Evolutionary conservation across 2,113 vertebrate species (phyloP), one percentile per base, ranked within the genome.

Genomic region (Sapayoa aenigma): DNA sequence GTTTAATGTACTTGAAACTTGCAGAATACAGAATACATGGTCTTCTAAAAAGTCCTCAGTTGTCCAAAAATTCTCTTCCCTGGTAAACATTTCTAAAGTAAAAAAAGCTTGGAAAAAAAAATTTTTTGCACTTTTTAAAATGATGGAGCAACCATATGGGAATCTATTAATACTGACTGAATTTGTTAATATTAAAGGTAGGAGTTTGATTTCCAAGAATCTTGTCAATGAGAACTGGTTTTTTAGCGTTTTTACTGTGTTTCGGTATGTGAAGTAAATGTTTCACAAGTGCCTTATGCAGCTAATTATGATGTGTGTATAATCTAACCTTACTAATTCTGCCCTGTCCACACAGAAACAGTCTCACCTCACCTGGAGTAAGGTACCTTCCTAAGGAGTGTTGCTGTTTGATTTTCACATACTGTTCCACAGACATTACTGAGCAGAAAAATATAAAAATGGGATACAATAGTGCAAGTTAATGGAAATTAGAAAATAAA

Each of bases 271-370:
- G 15, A 56, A 53, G 18, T 21, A 12, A 44, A 1, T 27, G n/a
- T 50, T 72, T 72, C 31, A 39, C 11, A 4, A 2, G 4, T 22
- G 33, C 16, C 21, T 46, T 25, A 9, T 0, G 0, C 53, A 12
- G 7, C 12, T 58, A 24, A 25, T 3, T 8, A 18, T 18, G 25
- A 37, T 17, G 4, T 67, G 8, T 7, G 3, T 19, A 16, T 23
- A 9, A 49, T 14, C 22, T 17, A 31, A n/a, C 22, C 0, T 41
- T 63, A 14, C 1, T 62, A 56, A 35, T 71, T 22, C 52, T 41
- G 25, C 8, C 12, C 31, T 11, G 41, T 11, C 46, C 44, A 52
- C 47, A 50, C 11, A 24, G 47, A 50, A 60, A 25, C 20, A 21
- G 9, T 2, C 25, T 31, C 11, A 3, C 20, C 28, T 20, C 9